Evolutionary conservation across 2,888 invertebrate genomes (phyloP), one percentile per base, ranked within the genome.

Genomic region (Dryomyza anilis): DNA sequence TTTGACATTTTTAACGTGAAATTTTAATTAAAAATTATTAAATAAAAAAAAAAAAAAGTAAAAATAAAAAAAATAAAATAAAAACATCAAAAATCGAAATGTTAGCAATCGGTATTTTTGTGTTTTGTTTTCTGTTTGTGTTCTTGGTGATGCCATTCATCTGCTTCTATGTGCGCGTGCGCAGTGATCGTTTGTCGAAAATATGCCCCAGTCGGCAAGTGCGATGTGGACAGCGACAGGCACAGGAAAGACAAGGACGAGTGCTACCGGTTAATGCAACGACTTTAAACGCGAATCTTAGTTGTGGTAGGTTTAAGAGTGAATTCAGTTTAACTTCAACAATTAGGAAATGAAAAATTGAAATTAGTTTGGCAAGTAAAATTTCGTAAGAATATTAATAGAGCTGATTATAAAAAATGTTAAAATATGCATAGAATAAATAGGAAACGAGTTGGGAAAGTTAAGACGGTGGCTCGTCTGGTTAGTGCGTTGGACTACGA

Each of bases 161-260:
- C n/a, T 78, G 78, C 63, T 77, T 70, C 45, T 71, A 64, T 68
- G 71, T 76, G 45, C 77, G 75, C 39, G 55, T 78, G 23, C 70
- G 73, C 63, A 76, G 63, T 61, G 69, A 68, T 58, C 70, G 71
- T 7, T 66, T 77, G 46, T 70, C 70, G 4, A 76, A 70, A 67
- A 65, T 78, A 27, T 76, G 71, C 36, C 70, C 71, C n/a, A 12
- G n/a, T 52, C 25, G 43, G 1, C n/a, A 39, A 7, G 53, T 33
- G 2, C 43, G 56, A 36, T 48, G 46, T n/a, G 30, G 14, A 12
- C 57, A 63, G n/a, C 43, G 50, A 30, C 55, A 36, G 16, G 25
- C 8, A 10, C 55, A 62, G 14, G 36, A 21, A 16, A 50, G 59
- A 19, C 65, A 48, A 45, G 6, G 21, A 29, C 23, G 33, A 46